Evolutionary conservation across 2,797 vertebrate species (phyloP).

Genomic region (Typhlichthys eigenmanni): DNA sequence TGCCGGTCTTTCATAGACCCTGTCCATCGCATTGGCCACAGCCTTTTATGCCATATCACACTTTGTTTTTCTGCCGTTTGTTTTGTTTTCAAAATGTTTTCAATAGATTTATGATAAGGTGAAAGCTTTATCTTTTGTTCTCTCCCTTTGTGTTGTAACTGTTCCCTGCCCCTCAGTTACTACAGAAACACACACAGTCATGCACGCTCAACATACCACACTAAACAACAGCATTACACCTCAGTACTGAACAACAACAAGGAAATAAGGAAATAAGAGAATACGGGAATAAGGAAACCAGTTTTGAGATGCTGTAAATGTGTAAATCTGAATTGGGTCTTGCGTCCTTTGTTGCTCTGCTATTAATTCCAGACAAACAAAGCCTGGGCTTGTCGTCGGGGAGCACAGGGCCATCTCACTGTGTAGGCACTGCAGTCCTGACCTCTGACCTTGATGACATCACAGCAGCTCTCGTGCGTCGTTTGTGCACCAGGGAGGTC

Average conservation of each 20-base stretch:
- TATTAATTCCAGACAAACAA: background rate
- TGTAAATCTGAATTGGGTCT: constrained; percentile 14
- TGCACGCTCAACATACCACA: background rate
- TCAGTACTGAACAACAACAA: too few species aligned
- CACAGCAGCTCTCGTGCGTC: constrained; percentile 61
- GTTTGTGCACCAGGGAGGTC: constrained; percentile 53
- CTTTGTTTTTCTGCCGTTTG: too few species aligned
- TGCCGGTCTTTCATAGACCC: background rate
- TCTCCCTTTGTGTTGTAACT: background rate
- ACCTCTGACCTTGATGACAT: constrained; percentile 64
- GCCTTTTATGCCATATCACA: too few species aligned
- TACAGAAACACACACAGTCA: background rate
- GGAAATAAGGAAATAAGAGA: too few species aligned
- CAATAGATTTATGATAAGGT: too few species aligned
- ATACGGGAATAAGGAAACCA: too few species aligned
- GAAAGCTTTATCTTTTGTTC: background rate
- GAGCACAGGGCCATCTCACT: constrained; percentile 32
- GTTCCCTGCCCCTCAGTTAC: background rate
- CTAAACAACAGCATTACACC: too few species aligned
- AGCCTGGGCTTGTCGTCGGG: constrained; percentile 54
- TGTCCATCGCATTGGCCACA: too few species aligned
- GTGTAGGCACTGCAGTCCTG: constrained; percentile 61
- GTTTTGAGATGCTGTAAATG: too few species aligned
- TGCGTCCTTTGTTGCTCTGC: constrained; percentile 7
- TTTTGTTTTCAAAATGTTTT: too few species aligned